Evolutionary conservation across 2,888 invertebrate genomes (phyloP), one percentile per base, ranked within the genome.

Genomic region (Nasonovia ribisnigri): DNA sequence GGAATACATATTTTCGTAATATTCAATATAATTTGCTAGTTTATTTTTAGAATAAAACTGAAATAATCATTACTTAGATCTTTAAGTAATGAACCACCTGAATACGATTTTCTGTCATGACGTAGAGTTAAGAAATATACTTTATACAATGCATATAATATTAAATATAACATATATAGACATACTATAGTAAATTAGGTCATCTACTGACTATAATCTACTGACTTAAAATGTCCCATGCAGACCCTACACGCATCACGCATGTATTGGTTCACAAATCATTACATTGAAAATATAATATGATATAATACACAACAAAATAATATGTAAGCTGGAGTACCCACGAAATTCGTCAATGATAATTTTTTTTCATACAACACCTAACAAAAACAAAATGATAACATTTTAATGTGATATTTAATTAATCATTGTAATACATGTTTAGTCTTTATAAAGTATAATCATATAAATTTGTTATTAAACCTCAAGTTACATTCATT

Each of bases 141-240:
- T 20, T 77, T 36, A 77, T 77, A 77, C 36, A 77, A 77, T 77
- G 36, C 20, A 20, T 36, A 77, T 36, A 36, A 77, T 77, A 36
- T 77, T n/a, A n/a, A 77, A 77, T 6, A 36, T 20, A 67, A 10
- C 13, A 13, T n/a, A 8, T 26, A 42, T n/a, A 11, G n/a, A n/a
- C 29, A 1, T 60, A 60, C 13, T 20, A n/a, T 10, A 67, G 90
- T 43, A 67, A 90, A 90, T 84, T 91, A 91, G 51, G 90, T 84
- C 90, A 10, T 29, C 26, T 84, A 43, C 13, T n/a, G n/a, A n/a
- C n/a, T n/a, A n/a, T n/a, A n/a, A n/a, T n/a, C n/a, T n/a, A n/a
- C n/a, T n/a, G n/a, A n/a, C n/a, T 90, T 77, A 54, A 77, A 51
- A 42, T 51, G 90, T 91, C 90, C 46, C 26, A 6, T 51, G 42